Evolutionary conservation across 2,888 invertebrate species (phyloP).

Genomic region (Metallyticus violacea): DNA sequence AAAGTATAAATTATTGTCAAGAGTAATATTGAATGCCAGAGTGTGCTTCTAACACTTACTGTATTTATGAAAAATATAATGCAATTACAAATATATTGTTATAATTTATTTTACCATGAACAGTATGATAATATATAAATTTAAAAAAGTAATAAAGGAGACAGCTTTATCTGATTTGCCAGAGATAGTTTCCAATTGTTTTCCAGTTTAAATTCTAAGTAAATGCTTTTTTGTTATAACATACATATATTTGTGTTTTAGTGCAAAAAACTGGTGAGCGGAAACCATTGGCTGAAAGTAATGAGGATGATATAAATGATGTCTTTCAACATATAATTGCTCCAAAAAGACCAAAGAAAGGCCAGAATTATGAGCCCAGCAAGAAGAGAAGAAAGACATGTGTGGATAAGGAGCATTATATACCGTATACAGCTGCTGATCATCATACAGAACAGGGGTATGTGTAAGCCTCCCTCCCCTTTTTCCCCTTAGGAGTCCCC

Average conservation of each 20-base stretch:
- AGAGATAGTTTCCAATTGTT: too few relatives aligned
- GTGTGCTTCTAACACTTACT: too few relatives aligned
- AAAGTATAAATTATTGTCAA: too few relatives aligned
- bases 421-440: slow-evolving; percentile 82
- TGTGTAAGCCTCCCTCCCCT: not conserved
- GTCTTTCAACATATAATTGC: slow-evolving; percentile 58
- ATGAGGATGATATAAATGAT: slow-evolving; percentile 54
- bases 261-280: slow-evolving; percentile 15
- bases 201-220: not conserved
- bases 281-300: slow-evolving; percentile 46
- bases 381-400: slow-evolving; percentile 53
- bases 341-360: slow-evolving; percentile 49
- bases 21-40: too few relatives aligned
- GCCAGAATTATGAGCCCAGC: slow-evolving; percentile 41
- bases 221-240: not conserved
- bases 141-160: too few relatives aligned
- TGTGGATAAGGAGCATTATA: slow-evolving; percentile 77
- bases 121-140: too few relatives aligned
- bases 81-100: too few relatives aligned
- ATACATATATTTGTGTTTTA: not conserved
- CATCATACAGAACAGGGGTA: slow-evolving; percentile 81
- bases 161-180: too few relatives aligned
- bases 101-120: too few relatives aligned
- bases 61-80: too few relatives aligned
- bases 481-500: too few relatives aligned